phyloP scores from a whole-genome alignment of 1,140 invertebrate species.

The Anoplophora glabripennis region DNA sequence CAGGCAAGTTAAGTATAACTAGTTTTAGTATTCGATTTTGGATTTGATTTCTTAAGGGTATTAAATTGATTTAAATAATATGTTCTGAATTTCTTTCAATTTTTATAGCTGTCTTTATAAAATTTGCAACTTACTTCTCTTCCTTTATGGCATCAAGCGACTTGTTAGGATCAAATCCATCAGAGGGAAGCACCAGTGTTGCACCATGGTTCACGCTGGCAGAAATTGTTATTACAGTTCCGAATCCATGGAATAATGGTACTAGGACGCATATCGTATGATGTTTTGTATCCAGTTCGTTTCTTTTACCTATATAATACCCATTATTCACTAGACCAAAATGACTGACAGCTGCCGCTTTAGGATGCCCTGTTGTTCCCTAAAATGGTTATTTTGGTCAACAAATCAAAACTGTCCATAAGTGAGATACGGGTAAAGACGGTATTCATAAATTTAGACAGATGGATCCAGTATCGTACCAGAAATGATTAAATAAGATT shows the following conservation, averaged over 20 bases:
- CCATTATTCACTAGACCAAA: slow-evolving; percentile 84
- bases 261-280: slow-evolving; percentile 73
- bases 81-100: no score
- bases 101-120: no score
- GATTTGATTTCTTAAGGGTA: no score
- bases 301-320: slow-evolving; percentile 61
- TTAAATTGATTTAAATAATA: no score
- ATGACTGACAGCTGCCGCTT: slow-evolving; percentile 83
- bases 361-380: slow-evolving; percentile 84
- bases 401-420: no score
- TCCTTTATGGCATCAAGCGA: slow-evolving; percentile 64
- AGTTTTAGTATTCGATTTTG: no score
- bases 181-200: slow-evolving; percentile 68
- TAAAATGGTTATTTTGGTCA: slow-evolving; percentile 38
- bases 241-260: slow-evolving; percentile 92
- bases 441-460: no score
- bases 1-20: no score
- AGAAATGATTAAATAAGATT: no score
- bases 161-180: slow-evolving; percentile 65
- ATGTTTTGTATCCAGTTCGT: slow-evolving; percentile 55
- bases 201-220: slow-evolving; percentile 61
- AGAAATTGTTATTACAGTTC: slow-evolving; percentile 69
- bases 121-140: slow-evolving; percentile 63
- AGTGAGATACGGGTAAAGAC: no score
- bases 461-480: no score